These are phyloP conservation scores for Papilio gigon DNA, from an alignment of 2,888 invertebrate genomes.

Conservation along the genomic window DNA sequence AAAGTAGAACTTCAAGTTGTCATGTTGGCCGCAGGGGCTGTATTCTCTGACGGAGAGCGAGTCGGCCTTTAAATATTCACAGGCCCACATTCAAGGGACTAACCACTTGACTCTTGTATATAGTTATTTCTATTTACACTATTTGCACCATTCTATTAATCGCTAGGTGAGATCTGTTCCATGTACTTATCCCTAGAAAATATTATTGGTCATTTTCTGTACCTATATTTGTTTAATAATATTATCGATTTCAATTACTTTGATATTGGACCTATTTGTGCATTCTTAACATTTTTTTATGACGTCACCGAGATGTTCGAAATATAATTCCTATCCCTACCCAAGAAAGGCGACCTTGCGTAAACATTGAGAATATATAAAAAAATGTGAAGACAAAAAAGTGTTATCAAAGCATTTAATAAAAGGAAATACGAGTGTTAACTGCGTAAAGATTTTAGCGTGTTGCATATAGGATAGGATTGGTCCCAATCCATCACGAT, in stretches of 20 bases:
- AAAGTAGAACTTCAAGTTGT: slow-evolving; percentile 23
- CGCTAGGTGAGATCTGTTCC: background rate
- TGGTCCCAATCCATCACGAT: background rate
- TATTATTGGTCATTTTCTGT: background rate
- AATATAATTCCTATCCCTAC: too few relatives aligned
- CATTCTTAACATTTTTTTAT: too few relatives aligned
- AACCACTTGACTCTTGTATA: slow-evolving; percentile 13
- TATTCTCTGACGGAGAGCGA: slow-evolving; percentile 21
- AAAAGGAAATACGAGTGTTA: too few relatives aligned
- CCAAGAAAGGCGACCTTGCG: too few relatives aligned
- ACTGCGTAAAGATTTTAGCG: background rate
- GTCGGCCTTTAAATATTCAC: slow-evolving; percentile 28
- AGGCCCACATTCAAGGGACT: slow-evolving; percentile 8
- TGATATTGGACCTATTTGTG: too few relatives aligned
- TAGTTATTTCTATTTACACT: slow-evolving; percentile 14
- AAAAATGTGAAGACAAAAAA: background rate
- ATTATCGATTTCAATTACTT: background rate
- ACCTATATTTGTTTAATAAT: background rate
- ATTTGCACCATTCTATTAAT: background rate
- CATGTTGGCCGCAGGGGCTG: slow-evolving; percentile 26
- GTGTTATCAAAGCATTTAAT: too few relatives aligned
- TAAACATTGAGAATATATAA: too few relatives aligned
- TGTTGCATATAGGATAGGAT: background rate
- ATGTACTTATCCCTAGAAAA: background rate
- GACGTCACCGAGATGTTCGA: too few relatives aligned